These are phyloP conservation scores for Apis florea DNA, from an alignment of 1,140 invertebrate species.

Conservation along the genomic window DNA sequence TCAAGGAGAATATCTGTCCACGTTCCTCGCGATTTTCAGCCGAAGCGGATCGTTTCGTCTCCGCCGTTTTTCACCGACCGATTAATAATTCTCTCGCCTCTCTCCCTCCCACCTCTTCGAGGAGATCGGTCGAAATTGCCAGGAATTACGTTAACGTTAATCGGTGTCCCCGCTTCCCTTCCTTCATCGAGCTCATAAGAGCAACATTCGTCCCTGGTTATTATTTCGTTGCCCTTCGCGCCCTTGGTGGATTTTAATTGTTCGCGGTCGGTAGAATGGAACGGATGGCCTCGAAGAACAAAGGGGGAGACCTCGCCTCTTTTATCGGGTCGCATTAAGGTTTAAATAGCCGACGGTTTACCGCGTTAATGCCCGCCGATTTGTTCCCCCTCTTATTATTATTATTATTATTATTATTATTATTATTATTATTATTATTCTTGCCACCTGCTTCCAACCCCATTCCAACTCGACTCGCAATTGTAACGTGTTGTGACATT, in stretches of 20 bases:
- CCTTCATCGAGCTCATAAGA: conserved; percentile 51
- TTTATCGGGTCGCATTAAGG: conserved; percentile 39
- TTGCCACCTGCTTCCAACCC: too few species aligned
- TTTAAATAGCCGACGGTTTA: neutral
- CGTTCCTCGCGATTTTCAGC: neutral
- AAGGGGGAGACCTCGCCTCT: conserved; percentile 8
- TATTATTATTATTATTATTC: too few species aligned
- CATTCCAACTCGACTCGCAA: too few species aligned
- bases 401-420: too few species aligned
- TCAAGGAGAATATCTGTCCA: neutral
- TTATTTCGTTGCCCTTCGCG: conserved; percentile 40
- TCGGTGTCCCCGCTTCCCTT: conserved; percentile 1
- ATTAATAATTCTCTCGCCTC: conserved; percentile 49
- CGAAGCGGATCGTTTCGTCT: conserved; percentile 37
- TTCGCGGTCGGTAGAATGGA: neutral
- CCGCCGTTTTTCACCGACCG: conserved; percentile 56
- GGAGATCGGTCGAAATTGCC: conserved; percentile 58
- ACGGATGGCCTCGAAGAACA: conserved; percentile 5
- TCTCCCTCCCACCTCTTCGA: too few species aligned
- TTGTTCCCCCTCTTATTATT: neutral
- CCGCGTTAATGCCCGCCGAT: conserved; percentile 30
- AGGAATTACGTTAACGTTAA: conserved; percentile 45
- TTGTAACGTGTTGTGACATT: too few species aligned
- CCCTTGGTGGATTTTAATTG: conserved; percentile 39
- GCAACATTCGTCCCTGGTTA: conserved; percentile 55